phyloP scores from a whole-genome alignment of 1,140 invertebrate genomes.

The Nasonia vitripennis region DNA sequence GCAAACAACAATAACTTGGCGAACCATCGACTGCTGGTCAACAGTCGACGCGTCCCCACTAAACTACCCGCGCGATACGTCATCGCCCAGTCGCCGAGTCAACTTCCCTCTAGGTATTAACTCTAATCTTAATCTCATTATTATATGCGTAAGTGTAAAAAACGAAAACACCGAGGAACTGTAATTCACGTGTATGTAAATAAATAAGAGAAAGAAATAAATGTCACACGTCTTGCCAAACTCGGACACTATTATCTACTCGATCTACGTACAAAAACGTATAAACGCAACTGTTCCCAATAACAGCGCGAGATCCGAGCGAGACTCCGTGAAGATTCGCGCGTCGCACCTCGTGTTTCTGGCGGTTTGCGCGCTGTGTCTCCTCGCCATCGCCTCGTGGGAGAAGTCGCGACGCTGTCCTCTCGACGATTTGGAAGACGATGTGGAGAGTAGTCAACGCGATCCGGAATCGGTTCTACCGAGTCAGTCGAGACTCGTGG shows the following conservation, averaged over 20 bases:
- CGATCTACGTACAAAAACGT: neutral
- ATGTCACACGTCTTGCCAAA: too few relatives aligned
- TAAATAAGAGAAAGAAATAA: too few relatives aligned
- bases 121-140: neutral
- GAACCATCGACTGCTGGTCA: slow-evolving; percentile 66
- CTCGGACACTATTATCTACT: too few relatives aligned
- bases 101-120: slow-evolving; percentile 50
- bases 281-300: neutral
- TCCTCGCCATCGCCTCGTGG: neutral
- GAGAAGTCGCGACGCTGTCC: neutral
- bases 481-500: neutral
- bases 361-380: neutral
- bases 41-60: slow-evolving; percentile 44
- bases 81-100: slow-evolving; percentile 49
- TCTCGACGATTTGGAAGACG: neutral
- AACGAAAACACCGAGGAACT: too few relatives aligned
- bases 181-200: too few relatives aligned
- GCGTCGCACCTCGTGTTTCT: slow-evolving; percentile 19
- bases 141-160: neutral
- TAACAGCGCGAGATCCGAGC: slow-evolving; percentile 22
- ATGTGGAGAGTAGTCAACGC: neutral
- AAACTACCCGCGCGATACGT: slow-evolving; percentile 31
- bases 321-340: slow-evolving; percentile 24
- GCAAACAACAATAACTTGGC: slow-evolving; percentile 76
- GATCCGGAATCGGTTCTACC: neutral